Percentiles rank a stretch among this genome's conserved stretches.
phyloP scores from a whole-genome alignment of 92 coral and sea anemone genomes.

The Palythoa grandis region DNA sequence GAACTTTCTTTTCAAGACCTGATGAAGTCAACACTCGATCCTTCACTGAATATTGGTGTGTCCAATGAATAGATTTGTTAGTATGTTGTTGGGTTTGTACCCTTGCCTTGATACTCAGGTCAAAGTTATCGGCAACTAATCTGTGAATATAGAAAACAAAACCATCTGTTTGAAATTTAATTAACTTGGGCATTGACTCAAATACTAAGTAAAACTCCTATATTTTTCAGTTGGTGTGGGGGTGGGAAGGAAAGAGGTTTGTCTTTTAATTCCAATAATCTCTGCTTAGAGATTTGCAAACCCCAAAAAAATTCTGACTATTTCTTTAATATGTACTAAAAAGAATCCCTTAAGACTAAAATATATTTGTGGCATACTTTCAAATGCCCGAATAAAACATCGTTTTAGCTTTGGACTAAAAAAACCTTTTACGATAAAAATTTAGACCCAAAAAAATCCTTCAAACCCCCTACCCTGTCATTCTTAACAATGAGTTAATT shows the following conservation, averaged over 20 bases:
- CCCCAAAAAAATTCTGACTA: neutral
- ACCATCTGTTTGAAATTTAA: neutral
- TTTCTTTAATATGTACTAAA: no score
- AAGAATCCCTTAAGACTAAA: neutral
- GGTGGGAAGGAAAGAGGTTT: neutral
- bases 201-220: neutral
- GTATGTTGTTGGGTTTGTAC: constrained; percentile 41
- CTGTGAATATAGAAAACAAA: constrained; percentile 23
- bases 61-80: constrained; percentile 58
- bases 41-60: constrained; percentile 45
- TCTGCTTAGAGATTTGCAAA: neutral
- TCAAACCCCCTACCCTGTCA: no score
- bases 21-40: constrained; percentile 23
- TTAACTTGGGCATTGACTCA: neutral
- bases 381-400: neutral
- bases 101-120: constrained; percentile 46
- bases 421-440: neutral
- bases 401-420: neutral
- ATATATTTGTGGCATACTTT: neutral
- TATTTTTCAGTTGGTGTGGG: neutral
- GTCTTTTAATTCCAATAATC: neutral
- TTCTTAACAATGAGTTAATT: no score
- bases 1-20: neutral
- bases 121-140: constrained; percentile 61
- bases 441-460: neutral